These are phyloP conservation scores for Lasioglossum oenotherae DNA, from an alignment of 2,888 invertebrate species.

Conservation along the genomic window DNA sequence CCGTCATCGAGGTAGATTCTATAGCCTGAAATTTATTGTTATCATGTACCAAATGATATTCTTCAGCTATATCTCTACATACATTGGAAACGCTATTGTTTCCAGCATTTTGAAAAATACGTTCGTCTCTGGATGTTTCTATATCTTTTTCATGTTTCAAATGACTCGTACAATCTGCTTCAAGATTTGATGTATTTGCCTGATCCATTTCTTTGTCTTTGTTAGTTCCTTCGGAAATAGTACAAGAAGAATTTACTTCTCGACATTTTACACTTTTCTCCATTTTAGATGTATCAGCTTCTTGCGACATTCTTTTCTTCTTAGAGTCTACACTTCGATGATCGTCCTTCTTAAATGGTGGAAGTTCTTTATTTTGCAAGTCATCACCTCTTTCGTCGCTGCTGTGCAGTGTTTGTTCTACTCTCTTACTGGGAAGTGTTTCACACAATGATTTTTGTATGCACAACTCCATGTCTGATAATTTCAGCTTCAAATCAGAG, in stretches of 20 bases:
- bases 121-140: neutral
- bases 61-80: conserved; percentile 11
- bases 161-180: neutral
- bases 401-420: conserved; percentile 31
- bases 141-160: conserved; percentile 12
- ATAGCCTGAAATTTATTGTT: conserved; percentile 15
- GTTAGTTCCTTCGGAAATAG: neutral
- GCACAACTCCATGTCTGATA: conserved; percentile 77
- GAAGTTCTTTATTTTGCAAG: conserved; percentile 21
- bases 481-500: conserved; percentile 68
- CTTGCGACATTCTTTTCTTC: neutral
- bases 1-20: conserved; percentile 25
- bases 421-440: conserved; percentile 73
- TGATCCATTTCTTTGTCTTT: neutral
- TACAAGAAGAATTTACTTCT: neutral
- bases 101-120: conserved; percentile 3
- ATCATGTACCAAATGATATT: neutral
- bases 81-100: conserved; percentile 20
- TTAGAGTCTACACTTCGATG: neutral
- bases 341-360: neutral
- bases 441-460: conserved; percentile 76
- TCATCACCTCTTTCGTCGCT: neutral
- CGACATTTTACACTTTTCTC: conserved; percentile 7
- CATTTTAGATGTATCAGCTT: conserved; percentile 14
- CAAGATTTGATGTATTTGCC: neutral